Evolutionary conservation across 2,888 invertebrate genomes (phyloP).

Genomic region (Nemurella pictetii): DNA sequence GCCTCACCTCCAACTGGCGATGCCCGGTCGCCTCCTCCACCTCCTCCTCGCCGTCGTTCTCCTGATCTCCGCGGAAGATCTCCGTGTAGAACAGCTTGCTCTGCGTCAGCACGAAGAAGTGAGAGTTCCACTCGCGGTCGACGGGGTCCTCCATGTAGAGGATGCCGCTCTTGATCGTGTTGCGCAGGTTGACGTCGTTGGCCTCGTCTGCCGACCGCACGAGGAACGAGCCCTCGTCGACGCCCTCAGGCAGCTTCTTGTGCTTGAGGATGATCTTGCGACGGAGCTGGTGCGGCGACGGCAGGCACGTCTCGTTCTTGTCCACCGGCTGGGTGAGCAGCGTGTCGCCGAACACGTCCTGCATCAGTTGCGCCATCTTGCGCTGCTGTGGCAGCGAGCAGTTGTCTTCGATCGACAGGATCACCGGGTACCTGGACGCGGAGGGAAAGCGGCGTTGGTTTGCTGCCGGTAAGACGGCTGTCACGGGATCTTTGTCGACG

Average conservation of each 20-base stretch:
- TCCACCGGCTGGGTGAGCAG: slow-evolving; percentile 76
- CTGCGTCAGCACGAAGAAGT: slow-evolving; percentile 89
- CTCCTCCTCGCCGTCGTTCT: slow-evolving; percentile 62
- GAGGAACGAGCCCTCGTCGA: slow-evolving; percentile 69
- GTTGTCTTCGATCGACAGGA: slow-evolving; percentile 90
- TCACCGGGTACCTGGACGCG: slow-evolving; percentile 71
- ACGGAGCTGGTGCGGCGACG: slow-evolving; percentile 80
- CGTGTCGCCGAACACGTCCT: slow-evolving; percentile 84
- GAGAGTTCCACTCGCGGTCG: slow-evolving; percentile 88
- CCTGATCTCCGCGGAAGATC: slow-evolving; percentile 57
- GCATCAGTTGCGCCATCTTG: slow-evolving; percentile 84
- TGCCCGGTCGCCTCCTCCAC: slow-evolving; percentile 60
- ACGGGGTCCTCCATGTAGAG: slow-evolving; percentile 87
- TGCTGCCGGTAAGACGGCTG: too few relatives aligned
- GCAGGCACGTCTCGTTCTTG: slow-evolving; percentile 75
- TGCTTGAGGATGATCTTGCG: slow-evolving; percentile 84
- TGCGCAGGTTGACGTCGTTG: slow-evolving; percentile 75
- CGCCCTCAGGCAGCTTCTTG: slow-evolving; percentile 90
- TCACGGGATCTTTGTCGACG: too few relatives aligned
- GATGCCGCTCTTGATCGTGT: slow-evolving; percentile 86
- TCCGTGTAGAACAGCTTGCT: slow-evolving; percentile 88
- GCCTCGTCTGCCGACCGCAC: slow-evolving; percentile 47
- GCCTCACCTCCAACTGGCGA: slow-evolving; percentile 55
- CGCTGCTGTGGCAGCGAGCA: slow-evolving; percentile 87
- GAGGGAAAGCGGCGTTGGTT: too few relatives aligned